phyloP scores from a whole-genome alignment of 2,113 vertebrate genomes.

The Myrmecophaga tridactyla region DNA sequence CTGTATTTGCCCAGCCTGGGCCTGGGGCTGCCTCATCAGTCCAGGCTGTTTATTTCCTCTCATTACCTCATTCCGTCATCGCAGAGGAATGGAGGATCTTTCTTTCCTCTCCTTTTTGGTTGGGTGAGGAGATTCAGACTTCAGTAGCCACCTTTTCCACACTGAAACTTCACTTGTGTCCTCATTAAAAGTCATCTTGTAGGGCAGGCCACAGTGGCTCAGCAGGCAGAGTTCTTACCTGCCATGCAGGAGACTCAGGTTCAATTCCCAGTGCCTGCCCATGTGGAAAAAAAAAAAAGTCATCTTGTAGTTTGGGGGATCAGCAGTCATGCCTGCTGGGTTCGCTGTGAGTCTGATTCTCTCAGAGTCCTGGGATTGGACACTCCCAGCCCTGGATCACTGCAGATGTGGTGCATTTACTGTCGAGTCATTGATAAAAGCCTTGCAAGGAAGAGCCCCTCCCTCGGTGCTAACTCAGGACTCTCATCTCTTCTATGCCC shows the following conservation, averaged over 20 bases:
- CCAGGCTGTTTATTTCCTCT: not conserved
- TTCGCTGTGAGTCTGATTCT: not conserved
- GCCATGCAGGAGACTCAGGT: too few species aligned
- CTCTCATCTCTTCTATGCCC: not conserved
- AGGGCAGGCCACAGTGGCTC: too few species aligned
- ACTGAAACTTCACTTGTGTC: not conserved
- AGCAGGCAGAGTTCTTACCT: too few species aligned
- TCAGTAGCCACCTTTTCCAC: not conserved
- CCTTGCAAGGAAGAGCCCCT: not conserved
- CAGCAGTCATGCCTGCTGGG: not conserved
- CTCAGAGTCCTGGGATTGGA: not conserved
- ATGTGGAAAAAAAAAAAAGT: too few species aligned
- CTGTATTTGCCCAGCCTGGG: not conserved
- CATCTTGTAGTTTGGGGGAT: not conserved
- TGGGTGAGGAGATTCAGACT: not conserved
- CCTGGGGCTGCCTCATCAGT: not conserved
- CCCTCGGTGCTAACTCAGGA: not conserved
- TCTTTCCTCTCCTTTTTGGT: not conserved
- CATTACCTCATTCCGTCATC: fast-evolving
- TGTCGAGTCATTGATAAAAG: not conserved
- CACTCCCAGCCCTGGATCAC: not conserved
- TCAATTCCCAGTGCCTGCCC: too few species aligned
- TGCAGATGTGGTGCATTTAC: not conserved
- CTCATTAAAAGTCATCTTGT: not conserved
- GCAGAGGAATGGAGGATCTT: fast-evolving